Conservation (phyloP, 2,113 vertebrate genomes). For the Synchiropus splendidus region DNA sequence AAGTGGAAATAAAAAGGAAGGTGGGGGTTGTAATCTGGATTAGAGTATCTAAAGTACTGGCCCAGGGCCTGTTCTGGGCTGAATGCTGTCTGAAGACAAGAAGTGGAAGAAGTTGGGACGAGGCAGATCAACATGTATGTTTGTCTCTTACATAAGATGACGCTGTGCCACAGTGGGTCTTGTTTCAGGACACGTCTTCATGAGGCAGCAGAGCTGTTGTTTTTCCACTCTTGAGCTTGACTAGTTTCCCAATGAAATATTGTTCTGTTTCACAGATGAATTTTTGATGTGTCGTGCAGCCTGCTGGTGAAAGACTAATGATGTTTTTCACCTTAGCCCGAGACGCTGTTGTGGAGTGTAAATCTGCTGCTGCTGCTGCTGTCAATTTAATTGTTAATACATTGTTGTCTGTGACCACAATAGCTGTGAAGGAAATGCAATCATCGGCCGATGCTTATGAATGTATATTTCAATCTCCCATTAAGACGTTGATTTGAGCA, state of each 20-base stretch:
- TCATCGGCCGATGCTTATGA: constrained; percentile 22
- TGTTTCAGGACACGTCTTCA: too few relatives aligned
- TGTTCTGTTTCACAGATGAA: constrained; percentile 29
- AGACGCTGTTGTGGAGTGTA: constrained; percentile 25
- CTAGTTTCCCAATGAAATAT: constrained; percentile 38
- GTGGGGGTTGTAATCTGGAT: constrained; percentile 58
- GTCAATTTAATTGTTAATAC: constrained; percentile 20
- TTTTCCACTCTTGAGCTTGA: constrained; percentile 24
- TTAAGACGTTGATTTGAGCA: constrained; percentile 42
- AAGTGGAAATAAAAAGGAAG: constrained; percentile 34
- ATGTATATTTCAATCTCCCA: constrained; percentile 30
- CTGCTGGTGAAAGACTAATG: constrained; percentile 35
- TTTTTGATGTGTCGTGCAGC: constrained; percentile 32
- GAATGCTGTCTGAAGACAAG: constrained; percentile 16
- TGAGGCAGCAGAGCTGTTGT: too few relatives aligned
- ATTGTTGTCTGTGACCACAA: constrained; percentile 13
- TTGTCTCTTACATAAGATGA: too few relatives aligned
- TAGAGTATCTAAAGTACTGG: constrained; percentile 53
- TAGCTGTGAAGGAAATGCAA: constrained; percentile 10
- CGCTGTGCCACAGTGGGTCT: too few relatives aligned
- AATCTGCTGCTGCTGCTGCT: constrained; percentile 1
- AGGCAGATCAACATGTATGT: too few relatives aligned
- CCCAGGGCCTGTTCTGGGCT: constrained; percentile 40
- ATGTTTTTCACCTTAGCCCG: constrained; percentile 44
- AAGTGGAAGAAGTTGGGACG: too few relatives aligned